Conservation (phyloP, 1,140 invertebrate species). For the Aricia agestis region DNA sequence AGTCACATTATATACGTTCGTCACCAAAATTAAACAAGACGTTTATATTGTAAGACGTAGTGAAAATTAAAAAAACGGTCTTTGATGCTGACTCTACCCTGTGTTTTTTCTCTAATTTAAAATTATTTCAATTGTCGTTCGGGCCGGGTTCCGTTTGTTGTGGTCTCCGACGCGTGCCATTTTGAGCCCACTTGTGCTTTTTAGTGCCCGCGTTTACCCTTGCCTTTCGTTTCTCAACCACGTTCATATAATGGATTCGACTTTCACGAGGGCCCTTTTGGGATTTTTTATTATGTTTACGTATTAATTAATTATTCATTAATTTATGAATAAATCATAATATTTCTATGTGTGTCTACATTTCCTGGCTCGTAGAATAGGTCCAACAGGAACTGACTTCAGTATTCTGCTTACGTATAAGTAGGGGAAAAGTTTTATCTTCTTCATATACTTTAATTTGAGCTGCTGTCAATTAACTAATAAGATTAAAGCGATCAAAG, state of each 20-base stretch:
- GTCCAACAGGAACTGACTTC: no score
- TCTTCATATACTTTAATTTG: background rate
- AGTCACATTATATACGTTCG: no score
- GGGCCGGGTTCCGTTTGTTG: slow-evolving; percentile 55
- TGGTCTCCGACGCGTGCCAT: slow-evolving; percentile 66
- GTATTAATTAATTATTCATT: slow-evolving; percentile 20
- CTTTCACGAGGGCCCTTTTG: slow-evolving; percentile 39
- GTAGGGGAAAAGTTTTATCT: background rate
- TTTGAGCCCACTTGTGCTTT: slow-evolving; percentile 65
- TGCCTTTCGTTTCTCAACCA: slow-evolving; percentile 35
- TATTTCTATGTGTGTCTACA: background rate
- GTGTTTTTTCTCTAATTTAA: slow-evolving; percentile 74
- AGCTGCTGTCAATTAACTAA: background rate
- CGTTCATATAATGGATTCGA: slow-evolving; percentile 48
- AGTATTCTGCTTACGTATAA: background rate
- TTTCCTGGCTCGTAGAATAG: no score
- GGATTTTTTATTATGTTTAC: slow-evolving; percentile 21
- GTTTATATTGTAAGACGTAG: no score
- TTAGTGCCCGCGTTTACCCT: slow-evolving; percentile 68
- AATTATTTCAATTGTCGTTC: slow-evolving; percentile 72
- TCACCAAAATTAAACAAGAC: no score
- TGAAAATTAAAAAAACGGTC: background rate
- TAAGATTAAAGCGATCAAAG: slow-evolving; percentile 19
- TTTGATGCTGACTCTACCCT: slow-evolving; percentile 40
- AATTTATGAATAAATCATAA: background rate